Evolutionary conservation across 2,888 invertebrate species (phyloP).

Genomic region (Dorcus parallelipipedus): DNA sequence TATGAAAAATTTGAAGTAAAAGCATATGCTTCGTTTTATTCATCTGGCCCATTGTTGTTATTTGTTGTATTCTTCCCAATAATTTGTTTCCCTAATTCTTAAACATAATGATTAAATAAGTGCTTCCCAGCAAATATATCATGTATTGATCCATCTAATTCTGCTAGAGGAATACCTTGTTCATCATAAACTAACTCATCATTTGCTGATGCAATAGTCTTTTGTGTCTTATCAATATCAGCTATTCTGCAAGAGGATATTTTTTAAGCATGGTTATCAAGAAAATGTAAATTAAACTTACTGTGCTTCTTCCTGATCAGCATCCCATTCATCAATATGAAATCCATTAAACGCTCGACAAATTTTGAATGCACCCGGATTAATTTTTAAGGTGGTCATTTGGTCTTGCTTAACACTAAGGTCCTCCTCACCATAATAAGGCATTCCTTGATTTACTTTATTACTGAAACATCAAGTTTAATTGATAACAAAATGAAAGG

Average conservation of each 20-base stretch:
- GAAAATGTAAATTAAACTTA: neutral
- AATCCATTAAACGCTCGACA: constrained; percentile 5
- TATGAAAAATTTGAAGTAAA: no score
- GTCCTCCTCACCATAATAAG: neutral
- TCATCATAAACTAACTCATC: no score
- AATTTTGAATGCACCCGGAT: neutral
- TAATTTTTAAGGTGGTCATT: neutral
- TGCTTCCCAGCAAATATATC: no score
- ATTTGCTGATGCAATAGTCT: neutral
- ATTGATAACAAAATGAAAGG: neutral
- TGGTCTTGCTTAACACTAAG: neutral
- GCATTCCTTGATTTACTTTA: neutral
- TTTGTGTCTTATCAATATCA: neutral
- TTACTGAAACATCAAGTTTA: neutral
- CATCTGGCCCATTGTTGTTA: no score
- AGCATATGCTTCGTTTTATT: no score
- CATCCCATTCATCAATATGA: constrained; percentile 11
- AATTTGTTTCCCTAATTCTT: no score
- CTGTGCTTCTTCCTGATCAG: neutral
- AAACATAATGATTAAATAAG: no score
- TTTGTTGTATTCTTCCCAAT: neutral
- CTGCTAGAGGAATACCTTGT: no score
- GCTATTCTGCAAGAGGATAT: no score
- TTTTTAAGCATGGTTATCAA: neutral
- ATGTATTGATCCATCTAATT: no score